Evolutionary conservation across 2,113 vertebrate genomes (phyloP).

Genomic region (Trogon surrucura): DNA sequence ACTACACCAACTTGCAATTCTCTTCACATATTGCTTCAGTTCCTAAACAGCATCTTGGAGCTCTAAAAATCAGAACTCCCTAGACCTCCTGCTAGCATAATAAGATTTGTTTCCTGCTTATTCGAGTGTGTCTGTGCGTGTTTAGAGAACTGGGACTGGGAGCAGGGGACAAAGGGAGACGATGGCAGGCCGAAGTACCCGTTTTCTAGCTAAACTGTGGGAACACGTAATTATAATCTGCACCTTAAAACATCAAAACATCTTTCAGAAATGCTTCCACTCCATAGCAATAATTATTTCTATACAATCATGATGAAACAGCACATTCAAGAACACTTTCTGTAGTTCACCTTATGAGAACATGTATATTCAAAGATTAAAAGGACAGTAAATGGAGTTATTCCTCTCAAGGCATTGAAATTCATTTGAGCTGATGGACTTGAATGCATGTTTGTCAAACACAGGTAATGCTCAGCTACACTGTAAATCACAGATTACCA

Average conservation of each 20-base stretch:
- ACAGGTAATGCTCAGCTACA: not conserved
- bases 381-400: constrained; percentile 24
- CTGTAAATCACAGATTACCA: not conserved
- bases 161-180: not conserved
- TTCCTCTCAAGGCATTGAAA: constrained; percentile 3
- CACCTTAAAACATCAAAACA: constrained; percentile 14
- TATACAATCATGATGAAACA: constrained; percentile 4
- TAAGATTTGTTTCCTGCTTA: constrained; percentile 49
- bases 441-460: constrained; percentile 12
- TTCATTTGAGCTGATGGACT: constrained; percentile 4
- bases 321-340: not conserved
- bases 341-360: not conserved
- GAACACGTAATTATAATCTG: constrained; percentile 3
- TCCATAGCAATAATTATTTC: constrained; percentile 34
- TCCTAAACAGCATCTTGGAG: not conserved
- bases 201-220: not conserved
- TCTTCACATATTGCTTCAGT: not conserved
- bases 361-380: not conserved
- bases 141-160: not conserved
- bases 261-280: constrained; percentile 30
- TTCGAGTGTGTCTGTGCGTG: not conserved
- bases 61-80: constrained; percentile 34
- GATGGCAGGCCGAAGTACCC: not conserved
- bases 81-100: constrained; percentile 41
- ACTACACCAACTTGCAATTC: not conserved